Evolutionary conservation across 1,140 invertebrate genomes (phyloP).

Genomic region (Musca domestica): DNA sequence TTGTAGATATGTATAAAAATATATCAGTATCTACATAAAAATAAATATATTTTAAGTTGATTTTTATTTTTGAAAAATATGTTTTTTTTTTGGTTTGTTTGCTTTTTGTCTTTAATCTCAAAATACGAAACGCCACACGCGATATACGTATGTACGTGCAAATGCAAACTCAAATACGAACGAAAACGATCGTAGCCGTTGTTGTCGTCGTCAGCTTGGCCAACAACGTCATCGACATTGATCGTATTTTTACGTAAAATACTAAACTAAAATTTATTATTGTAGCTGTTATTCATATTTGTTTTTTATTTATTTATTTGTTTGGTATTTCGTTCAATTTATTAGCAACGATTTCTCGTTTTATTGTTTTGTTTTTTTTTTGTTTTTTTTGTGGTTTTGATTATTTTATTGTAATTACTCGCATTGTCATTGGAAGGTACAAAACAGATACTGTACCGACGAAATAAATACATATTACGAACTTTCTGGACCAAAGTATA

Average conservation of each 20-base stretch:
- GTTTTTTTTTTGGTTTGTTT: not conserved
- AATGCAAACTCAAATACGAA: not conserved
- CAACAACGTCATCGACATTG: too few species aligned
- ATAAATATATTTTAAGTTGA: not conserved
- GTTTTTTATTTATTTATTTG: slow-evolving; percentile 4
- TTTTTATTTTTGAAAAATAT: not conserved
- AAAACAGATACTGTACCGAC: too few species aligned
- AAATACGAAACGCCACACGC: too few species aligned
- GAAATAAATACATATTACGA: too few species aligned
- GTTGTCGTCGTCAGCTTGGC: too few species aligned
- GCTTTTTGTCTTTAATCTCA: too few species aligned
- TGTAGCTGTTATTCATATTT: not conserved
- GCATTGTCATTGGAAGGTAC: too few species aligned
- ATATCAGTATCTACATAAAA: not conserved
- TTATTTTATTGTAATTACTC: not conserved
- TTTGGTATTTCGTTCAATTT: slow-evolving; percentile 5
- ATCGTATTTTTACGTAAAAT: too few species aligned
- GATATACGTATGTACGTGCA: not conserved
- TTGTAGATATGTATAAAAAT: not conserved
- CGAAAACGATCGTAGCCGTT: too few species aligned
- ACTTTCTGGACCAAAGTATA: too few species aligned
- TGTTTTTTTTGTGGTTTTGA: not conserved
- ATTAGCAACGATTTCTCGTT: slow-evolving; percentile 4
- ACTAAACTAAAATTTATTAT: too few species aligned
- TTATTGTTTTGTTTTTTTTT: not conserved